Conservation (phyloP, 2,113 vertebrate species). For the Grantiella picta region DNA sequence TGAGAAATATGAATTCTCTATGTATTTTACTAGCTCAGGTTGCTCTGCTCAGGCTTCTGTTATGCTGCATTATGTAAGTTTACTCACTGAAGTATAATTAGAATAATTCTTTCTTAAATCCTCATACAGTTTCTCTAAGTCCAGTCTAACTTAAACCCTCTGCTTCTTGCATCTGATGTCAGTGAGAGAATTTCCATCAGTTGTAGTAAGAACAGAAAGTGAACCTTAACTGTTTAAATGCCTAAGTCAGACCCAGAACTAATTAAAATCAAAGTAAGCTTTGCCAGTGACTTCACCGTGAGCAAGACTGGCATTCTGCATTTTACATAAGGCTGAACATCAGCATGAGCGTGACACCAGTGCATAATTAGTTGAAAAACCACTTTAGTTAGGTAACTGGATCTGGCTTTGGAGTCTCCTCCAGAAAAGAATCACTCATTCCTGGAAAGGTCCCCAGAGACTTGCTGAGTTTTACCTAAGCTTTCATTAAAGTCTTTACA, state of each 20-base stretch:
- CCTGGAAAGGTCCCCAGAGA: slow-evolving; percentile 28
- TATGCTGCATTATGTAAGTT: not conserved
- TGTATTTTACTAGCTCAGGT: not conserved
- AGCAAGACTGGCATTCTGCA: not conserved
- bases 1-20: not conserved
- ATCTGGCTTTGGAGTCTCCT: slow-evolving; percentile 5
- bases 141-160: not conserved
- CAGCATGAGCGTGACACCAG: not conserved
- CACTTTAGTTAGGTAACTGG: not conserved
- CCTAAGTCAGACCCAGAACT: not conserved
- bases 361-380: slow-evolving; percentile 16
- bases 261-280: not conserved
- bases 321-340: not conserved
- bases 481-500: slow-evolving; percentile 46
- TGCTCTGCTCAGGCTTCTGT: not conserved
- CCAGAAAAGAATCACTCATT: slow-evolving; percentile 9
- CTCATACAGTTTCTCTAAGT: not conserved
- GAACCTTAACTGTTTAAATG: not conserved
- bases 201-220: not conserved
- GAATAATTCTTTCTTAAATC: not conserved
- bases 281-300: not conserved
- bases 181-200: not conserved
- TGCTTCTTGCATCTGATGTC: not conserved
- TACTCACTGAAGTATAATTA: not conserved
- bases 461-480: slow-evolving; percentile 42